Evolutionary conservation across 2,797 vertebrate genomes (phyloP), one percentile per base, ranked within the genome.

Genomic region (Propithecus perrieri): DNA sequence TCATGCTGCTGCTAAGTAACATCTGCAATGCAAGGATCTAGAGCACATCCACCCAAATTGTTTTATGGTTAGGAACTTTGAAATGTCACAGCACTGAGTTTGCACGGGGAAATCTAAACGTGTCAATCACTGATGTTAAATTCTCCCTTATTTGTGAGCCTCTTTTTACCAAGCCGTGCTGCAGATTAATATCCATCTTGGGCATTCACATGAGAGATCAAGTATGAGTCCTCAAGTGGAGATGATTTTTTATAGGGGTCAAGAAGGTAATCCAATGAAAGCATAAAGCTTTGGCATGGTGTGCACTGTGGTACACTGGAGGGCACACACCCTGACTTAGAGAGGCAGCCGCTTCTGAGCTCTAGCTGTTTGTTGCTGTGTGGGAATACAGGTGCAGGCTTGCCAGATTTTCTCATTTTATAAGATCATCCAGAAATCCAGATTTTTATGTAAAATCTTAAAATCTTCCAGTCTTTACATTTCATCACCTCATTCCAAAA

Each of bases 311-410:
- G 22, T 5, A 1, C 4, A 1, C 46, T 5, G n/a, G 63, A 20
- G 63, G 46, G 17, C 69, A 0, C 24, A 0, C 0, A 0, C 5
- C 43, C 35, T 2, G 4, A 35, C 35, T 38, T 55, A 24, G 7
- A 53, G 38, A 71, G 24, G 43, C 50, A 20, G 43, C n/a, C 1
- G 7, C 10, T 72, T 48, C 74, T 57, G 18, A 11, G 55, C 30
- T 17, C 46, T 28, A 26, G 35, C 50, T 26, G 2, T 22, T 18
- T 33, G 15, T 50, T 43, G n/a, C n/a, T 24, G 0, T 65, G 18
- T 8, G 6, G 57, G 53, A 55, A 24, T 12, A 2, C 2, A 65
- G 35, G 13, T 30, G 0, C 17, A 48, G 57, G 53, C 3, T 14
- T 33, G 43, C 7, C 18, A 3, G 80, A 15, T 22, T 11, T 50